phyloP scores from a whole-genome alignment of 2,797 vertebrate genomes.

The Malurus splendens region DNA sequence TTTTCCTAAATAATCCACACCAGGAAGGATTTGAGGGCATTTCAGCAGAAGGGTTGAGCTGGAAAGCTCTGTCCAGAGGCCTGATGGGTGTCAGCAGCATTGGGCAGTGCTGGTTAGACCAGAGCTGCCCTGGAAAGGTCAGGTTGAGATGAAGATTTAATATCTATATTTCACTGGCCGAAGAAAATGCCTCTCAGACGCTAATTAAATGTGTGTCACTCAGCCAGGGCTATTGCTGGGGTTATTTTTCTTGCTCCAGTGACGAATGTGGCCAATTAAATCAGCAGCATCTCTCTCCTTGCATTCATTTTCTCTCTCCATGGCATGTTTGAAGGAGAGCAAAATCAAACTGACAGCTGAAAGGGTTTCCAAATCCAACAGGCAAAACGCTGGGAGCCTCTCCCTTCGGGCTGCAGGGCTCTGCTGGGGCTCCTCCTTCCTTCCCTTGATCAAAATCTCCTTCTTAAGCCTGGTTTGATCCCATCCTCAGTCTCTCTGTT shows the following conservation, averaged over 20 bases:
- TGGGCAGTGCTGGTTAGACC: background rate
- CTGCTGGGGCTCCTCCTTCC: background rate
- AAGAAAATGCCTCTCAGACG: background rate
- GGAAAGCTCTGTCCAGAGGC: background rate
- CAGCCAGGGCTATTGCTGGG: background rate
- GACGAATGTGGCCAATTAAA: conserved; percentile 1
- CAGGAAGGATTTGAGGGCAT: background rate
- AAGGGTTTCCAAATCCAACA: background rate
- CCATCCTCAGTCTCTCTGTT: background rate
- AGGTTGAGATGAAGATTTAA: background rate
- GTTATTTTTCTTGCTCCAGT: conserved; percentile 18
- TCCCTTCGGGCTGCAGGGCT: background rate
- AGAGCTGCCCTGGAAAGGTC: conserved; percentile 16
- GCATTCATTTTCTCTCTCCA: background rate
- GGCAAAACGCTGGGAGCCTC: background rate
- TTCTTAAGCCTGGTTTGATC: background rate
- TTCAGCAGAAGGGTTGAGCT: background rate
- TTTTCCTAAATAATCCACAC: background rate
- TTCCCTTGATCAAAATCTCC: background rate
- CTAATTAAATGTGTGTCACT: conserved; percentile 18
- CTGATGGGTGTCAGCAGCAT: background rate
- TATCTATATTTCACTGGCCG: background rate
- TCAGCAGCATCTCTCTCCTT: background rate
- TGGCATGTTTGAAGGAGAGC: background rate
- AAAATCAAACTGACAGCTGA: background rate